Conservation (phyloP, 2,113 vertebrate genomes). For the Carollia perspicillata region DNA sequence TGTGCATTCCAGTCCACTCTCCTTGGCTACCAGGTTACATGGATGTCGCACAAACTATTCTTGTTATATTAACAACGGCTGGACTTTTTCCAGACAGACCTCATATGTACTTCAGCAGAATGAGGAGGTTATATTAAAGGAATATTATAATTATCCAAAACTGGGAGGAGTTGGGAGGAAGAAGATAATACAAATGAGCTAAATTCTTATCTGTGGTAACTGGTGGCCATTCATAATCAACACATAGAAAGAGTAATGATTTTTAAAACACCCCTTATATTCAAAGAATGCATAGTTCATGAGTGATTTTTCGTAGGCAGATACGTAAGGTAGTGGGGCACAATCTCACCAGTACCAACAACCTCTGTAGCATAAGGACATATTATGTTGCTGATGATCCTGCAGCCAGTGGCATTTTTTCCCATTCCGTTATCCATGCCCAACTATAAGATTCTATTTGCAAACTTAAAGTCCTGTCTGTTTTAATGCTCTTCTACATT, state of each 20-base stretch:
- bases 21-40: no score
- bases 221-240: not conserved
- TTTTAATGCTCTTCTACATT: conserved; percentile 37
- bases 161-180: not conserved
- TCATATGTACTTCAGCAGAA: not conserved
- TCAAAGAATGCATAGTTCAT: not conserved
- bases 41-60: no score
- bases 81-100: no score
- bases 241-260: not conserved
- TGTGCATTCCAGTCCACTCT: no score
- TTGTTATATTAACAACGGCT: no score
- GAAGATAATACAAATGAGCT: not conserved
- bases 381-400: not conserved
- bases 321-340: no score
- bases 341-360: not conserved
- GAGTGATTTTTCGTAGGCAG: not conserved
- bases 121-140: not conserved
- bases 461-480: conserved; percentile 2
- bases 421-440: not conserved
- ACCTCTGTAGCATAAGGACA: not conserved
- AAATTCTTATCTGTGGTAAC: not conserved
- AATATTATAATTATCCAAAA: not conserved
- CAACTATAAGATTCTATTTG: conserved; percentile 15
- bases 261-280: not conserved
- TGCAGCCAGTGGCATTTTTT: not conserved